Evolutionary conservation across 2,888 invertebrate genomes (phyloP), one percentile per base, ranked within the genome.

Genomic region (Sarcophaga variegata): DNA sequence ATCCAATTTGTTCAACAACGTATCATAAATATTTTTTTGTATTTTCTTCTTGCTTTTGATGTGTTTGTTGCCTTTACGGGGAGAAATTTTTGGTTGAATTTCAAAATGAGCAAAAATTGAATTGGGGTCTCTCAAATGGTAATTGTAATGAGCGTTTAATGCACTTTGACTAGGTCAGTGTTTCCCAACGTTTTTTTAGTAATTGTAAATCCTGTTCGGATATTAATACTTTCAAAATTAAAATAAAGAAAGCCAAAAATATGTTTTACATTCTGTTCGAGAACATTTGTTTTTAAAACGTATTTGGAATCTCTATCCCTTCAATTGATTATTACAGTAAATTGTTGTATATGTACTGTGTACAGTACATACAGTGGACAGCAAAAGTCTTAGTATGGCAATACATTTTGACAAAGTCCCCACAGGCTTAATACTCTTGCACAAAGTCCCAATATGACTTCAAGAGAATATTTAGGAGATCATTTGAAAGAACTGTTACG

Each of bases 41-140:
- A 14, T 54, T 17, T 4, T 54, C 17, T 17, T 54, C 10, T 54
- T 63, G 60, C 2, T 79, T 62, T 47, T 60, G 6, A 67, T 75
- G 67, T 69, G 49, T 67, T 69, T 69, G 27, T 67, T 81, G 74
- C 25, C 49, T 62, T 27, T 67, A 67, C 10, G 47, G 25, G 20
- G 60, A 63, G 60, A 8, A 8, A 67, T 37, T 66, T 60, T 54
- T 54, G 14, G 25, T 25, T 54, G 47, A 72, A 72, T 49, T 79
- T 70, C 22, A 49, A 63, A 70, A 70, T 78, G 8, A 59, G 71
- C 64, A 14, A 78, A 69, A 78, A 70, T 70, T 25, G 25, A 70
- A n/a, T 54, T 66, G 12, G 60, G 64, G 37, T 37, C 37, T 72
- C 22, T 66, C 25, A 67, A 67, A 66, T 25, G 20, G 27, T 74